phyloP scores from a whole-genome alignment of 2,797 vertebrate species.

The Melanitta fusca region DNA sequence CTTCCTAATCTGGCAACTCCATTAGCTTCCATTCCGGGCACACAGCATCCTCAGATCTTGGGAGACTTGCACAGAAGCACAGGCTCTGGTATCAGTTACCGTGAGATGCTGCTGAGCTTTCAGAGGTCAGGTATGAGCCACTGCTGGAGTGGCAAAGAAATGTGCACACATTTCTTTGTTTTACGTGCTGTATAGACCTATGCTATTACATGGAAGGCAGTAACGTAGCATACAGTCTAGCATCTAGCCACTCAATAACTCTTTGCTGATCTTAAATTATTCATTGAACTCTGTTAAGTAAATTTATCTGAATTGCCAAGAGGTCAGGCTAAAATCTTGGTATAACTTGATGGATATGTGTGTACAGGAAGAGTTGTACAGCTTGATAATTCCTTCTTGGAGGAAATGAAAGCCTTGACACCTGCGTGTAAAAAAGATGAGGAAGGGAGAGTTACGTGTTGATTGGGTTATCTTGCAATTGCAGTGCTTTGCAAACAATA shows the following conservation, averaged over 20 bases:
- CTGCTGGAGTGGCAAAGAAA: neutral
- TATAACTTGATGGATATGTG: neutral
- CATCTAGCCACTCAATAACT: neutral
- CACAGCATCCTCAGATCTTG: neutral
- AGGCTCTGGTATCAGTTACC: neutral
- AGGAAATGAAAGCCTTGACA: neutral
- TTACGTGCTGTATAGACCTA: neutral
- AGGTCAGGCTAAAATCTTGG: neutral
- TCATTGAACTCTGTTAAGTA: slow-evolving; percentile 10
- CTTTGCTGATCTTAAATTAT: neutral
- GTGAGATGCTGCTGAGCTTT: neutral
- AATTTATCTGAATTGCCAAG: slow-evolving; percentile 1
- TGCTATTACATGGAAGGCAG: neutral
- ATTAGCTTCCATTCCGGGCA: neutral
- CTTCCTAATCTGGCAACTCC: neutral
- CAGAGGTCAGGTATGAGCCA: neutral
- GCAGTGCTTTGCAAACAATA: neutral
- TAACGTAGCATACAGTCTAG: neutral
- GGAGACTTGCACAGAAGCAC: neutral
- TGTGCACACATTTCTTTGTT: neutral
- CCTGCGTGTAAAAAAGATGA: neutral
- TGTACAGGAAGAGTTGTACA: neutral
- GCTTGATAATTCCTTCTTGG: neutral
- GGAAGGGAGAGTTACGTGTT: neutral
- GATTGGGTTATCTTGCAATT: neutral